Conservation (phyloP, 2,797 vertebrate species). For the Argya squamiceps region DNA sequence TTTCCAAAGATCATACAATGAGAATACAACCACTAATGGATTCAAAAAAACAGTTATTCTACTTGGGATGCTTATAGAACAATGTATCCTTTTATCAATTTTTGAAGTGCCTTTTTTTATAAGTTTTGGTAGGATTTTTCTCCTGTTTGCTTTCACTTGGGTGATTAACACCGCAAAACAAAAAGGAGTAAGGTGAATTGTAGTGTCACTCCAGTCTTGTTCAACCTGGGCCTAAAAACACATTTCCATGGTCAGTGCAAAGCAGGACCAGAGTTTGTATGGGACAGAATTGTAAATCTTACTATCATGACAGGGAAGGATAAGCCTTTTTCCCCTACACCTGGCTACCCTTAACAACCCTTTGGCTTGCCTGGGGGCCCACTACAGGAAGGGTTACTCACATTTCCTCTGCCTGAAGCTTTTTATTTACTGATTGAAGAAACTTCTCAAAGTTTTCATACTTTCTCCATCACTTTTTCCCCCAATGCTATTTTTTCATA, state of each 20-base stretch:
- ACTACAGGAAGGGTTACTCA: neutral
- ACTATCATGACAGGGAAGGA: slow-evolving; percentile 11
- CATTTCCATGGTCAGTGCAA: slow-evolving; percentile 48
- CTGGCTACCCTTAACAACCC: neutral
- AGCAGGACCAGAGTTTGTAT: neutral
- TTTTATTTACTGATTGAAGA: neutral
- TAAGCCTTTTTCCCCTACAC: neutral
- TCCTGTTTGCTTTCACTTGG: neutral
- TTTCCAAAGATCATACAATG: neutral
- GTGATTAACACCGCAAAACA: slow-evolving; percentile 58
- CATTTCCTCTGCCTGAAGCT: neutral
- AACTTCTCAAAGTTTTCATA: neutral
- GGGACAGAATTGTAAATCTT: slow-evolving; percentile 31
- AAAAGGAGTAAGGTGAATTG: slow-evolving; percentile 54
- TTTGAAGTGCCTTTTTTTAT: neutral
- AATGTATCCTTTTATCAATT: neutral
- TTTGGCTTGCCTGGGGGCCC: neutral
- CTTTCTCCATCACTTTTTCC: neutral
- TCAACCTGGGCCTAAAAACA: neutral
- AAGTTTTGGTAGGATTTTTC: neutral
- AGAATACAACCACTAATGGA: slow-evolving; percentile 22
- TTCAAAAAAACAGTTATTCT: neutral
- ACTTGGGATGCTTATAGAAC: neutral
- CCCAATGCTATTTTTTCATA: neutral
- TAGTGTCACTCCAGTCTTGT: neutral